phyloP scores from a whole-genome alignment of 2,113 vertebrate species.

The Prolemur simus region DNA sequence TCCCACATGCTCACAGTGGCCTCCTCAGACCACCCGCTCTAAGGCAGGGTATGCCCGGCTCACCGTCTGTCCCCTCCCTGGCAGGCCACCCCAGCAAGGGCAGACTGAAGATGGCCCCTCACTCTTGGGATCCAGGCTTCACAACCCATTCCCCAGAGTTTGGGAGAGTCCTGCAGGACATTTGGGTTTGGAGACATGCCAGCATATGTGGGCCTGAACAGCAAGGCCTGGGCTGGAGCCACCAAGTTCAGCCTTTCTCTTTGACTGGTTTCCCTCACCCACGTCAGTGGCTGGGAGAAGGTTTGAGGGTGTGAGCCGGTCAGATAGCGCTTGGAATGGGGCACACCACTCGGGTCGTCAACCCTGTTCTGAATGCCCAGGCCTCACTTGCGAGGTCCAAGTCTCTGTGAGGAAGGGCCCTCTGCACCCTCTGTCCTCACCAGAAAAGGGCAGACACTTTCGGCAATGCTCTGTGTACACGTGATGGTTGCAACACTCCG shows the following conservation, averaged over 20 bases:
- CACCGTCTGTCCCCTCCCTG: background rate
- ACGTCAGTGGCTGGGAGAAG: background rate
- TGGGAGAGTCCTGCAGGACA: background rate
- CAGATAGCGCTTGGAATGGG: background rate
- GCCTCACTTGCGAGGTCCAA: background rate
- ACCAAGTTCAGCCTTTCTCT: background rate
- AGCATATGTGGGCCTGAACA: background rate
- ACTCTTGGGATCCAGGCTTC: background rate
- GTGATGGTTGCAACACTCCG: background rate
- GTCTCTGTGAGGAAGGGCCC: background rate
- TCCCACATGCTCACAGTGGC: background rate
- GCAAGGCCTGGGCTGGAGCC: background rate
- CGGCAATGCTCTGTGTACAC: background rate
- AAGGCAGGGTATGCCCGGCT: background rate
- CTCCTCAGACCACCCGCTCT: background rate
- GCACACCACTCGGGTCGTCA: background rate
- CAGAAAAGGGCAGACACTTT: rapidly evolving
- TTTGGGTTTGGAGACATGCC: background rate
- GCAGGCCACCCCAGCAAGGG: background rate
- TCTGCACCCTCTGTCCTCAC: background rate
- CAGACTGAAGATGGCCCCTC: background rate
- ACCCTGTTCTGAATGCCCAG: background rate
- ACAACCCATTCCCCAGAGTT: background rate
- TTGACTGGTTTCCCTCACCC: background rate
- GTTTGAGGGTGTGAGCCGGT: background rate